A percentile compares a stretch with the other conserved stretches of the same genome.
phyloP scores from a whole-genome alignment of 2,888 invertebrate species.

The Trichogramma dendrolimi region DNA sequence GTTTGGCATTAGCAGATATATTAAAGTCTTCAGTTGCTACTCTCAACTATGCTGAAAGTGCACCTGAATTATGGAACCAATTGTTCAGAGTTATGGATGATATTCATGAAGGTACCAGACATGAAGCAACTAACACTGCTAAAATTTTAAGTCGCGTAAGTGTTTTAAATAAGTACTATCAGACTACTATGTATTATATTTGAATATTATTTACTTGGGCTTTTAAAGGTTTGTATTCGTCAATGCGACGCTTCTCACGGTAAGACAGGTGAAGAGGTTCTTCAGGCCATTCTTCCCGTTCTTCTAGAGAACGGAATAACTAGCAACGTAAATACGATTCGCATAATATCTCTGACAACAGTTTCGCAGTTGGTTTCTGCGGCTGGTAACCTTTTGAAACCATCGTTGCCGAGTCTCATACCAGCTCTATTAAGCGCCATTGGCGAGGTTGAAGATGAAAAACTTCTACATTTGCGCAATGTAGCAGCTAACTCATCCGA shows the following conservation, averaged over 20 bases:
- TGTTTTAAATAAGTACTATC: slow-evolving; percentile 2
- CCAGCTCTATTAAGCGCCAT: slow-evolving; percentile 82
- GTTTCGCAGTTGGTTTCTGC: slow-evolving; percentile 80
- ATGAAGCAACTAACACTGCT: slow-evolving; percentile 70
- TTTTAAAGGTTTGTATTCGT: slow-evolving; percentile 63
- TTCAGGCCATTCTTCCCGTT: slow-evolving; percentile 74
- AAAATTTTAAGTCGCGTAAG: slow-evolving; percentile 69
- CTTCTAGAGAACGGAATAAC: slow-evolving; percentile 76
- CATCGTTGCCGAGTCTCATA: slow-evolving; percentile 75
- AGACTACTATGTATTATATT: not conserved
- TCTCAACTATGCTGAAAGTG: slow-evolving; percentile 50
- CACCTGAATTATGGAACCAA: slow-evolving; percentile 69
- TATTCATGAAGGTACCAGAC: slow-evolving; percentile 81
- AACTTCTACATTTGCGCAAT: slow-evolving; percentile 67
- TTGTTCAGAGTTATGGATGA: slow-evolving; percentile 91
- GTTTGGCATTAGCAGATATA: slow-evolving; percentile 80
- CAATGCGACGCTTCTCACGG: slow-evolving; percentile 68
- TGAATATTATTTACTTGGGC: slow-evolving; percentile 8
- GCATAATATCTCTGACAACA: slow-evolving; percentile 77
- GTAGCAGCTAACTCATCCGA: slow-evolving; percentile 63
- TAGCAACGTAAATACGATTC: slow-evolving; percentile 73
- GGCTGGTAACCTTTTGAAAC: slow-evolving; percentile 74
- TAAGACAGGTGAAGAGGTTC: slow-evolving; percentile 68
- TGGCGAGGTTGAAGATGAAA: slow-evolving; percentile 73
- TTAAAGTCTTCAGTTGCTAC: slow-evolving; percentile 52